Conservation (phyloP, 2,797 vertebrate genomes). For the Onychomys torridus region DNA sequence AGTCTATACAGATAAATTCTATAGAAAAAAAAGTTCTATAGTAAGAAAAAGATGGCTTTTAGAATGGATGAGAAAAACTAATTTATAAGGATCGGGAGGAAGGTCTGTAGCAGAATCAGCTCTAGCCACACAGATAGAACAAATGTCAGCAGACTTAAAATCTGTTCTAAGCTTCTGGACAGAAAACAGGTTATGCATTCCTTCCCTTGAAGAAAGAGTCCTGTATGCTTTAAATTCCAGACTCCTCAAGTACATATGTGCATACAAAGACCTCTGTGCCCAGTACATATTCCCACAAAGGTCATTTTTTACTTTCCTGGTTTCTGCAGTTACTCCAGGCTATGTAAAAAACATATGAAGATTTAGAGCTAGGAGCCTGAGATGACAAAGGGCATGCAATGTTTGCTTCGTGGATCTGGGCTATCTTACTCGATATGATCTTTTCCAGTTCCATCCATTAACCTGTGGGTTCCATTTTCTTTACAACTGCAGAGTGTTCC, state of each 20-base stretch:
- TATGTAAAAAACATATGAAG: neutral
- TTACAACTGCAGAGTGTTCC: neutral
- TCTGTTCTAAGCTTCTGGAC: neutral
- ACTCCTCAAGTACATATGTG: neutral
- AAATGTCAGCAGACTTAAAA: neutral
- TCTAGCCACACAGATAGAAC: neutral
- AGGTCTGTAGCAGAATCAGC: neutral
- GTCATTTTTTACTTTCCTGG: neutral
- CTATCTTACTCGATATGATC: neutral
- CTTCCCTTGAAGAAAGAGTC: neutral
- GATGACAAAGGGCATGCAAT: neutral
- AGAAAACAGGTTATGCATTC: neutral
- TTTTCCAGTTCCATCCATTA: neutral
- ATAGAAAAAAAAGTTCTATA: neutral
- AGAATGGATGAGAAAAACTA: neutral
- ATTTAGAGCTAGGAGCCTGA: neutral
- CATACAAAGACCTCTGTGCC: neutral
- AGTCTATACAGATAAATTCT: neutral
- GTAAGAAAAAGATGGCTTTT: neutral
- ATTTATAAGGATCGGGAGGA: neutral
- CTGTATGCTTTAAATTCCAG: neutral
- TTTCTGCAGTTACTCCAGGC: neutral
- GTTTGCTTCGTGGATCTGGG: neutral
- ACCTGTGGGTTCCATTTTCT: neutral
- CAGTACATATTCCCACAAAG: neutral